A percentile compares a stretch with the other conserved stretches of the same genome.
Evolutionary conservation across 2,113 vertebrate species (phyloP).

Genomic region (Theristicus caerulescens): DNA sequence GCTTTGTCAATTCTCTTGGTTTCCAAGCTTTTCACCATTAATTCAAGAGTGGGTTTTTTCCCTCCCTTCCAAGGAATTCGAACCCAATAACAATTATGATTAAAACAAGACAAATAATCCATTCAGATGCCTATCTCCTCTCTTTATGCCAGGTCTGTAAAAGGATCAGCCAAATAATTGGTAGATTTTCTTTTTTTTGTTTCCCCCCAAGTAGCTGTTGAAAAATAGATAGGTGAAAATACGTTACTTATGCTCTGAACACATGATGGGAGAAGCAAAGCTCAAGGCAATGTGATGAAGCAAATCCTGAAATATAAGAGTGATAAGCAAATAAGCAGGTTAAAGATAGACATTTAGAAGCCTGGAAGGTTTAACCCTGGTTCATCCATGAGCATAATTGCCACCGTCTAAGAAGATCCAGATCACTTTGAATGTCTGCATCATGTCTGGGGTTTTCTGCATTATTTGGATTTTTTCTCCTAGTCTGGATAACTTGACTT

Average conservation of each 20-base stretch:
- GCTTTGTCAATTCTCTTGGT: background rate
- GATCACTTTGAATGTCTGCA: background rate
- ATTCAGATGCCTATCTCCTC: background rate
- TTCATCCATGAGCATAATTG: background rate
- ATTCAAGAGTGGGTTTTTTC: background rate
- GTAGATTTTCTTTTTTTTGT: background rate
- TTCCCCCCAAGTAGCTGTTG: background rate
- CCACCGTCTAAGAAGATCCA: background rate
- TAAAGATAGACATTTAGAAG: background rate
- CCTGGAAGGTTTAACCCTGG: background rate
- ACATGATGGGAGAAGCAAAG: background rate
- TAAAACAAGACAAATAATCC: background rate
- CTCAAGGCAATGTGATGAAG: background rate
- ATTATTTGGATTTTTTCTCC: background rate
- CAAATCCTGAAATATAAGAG: background rate
- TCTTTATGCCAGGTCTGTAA: background rate
- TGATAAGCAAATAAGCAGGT: background rate
- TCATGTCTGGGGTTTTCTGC: background rate
- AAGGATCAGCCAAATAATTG: background rate
- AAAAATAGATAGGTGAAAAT: background rate
- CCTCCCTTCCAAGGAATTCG: background rate
- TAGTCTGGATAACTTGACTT: too few relatives aligned
- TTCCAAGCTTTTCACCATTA: background rate
- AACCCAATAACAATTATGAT: background rate
- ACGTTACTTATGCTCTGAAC: background rate